Evolutionary conservation across 2,797 vertebrate genomes (phyloP).

Genomic region (Melanotaenia trifasciata): DNA sequence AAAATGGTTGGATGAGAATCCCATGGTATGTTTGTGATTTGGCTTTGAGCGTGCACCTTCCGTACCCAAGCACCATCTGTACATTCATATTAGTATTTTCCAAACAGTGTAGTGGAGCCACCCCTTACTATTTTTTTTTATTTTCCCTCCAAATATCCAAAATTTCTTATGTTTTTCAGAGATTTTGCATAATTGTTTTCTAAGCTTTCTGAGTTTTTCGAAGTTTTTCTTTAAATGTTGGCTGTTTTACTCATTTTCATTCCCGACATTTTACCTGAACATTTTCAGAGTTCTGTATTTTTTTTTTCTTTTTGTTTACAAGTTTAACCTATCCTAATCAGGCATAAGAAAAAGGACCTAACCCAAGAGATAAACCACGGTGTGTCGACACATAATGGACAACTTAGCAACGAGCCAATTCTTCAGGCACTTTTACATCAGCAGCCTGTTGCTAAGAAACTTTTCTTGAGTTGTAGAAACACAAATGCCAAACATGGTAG

Average conservation of each 20-base stretch:
- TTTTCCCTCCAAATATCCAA: background rate
- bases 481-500: background rate
- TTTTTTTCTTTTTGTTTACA: too few species aligned
- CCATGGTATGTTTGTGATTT: background rate
- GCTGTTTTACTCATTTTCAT: too few species aligned
- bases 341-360: too few species aligned
- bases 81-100: constrained; percentile 39
- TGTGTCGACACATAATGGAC: too few species aligned
- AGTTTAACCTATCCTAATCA: too few species aligned
- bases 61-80: constrained; percentile 21
- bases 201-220: background rate
- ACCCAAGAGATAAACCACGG: too few species aligned
- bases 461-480: too few species aligned
- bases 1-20: constrained; percentile 40
- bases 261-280: too few species aligned
- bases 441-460: too few species aligned
- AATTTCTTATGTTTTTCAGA: background rate
- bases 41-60: constrained; percentile 6
- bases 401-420: too few species aligned
- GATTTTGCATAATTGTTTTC: background rate
- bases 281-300: background rate
- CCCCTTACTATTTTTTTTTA: background rate
- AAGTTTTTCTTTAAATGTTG: background rate
- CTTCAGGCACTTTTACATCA: too few species aligned
- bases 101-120: background rate